Conservation (phyloP, 1,140 invertebrate genomes). For the Diorhabda sublineata region DNA sequence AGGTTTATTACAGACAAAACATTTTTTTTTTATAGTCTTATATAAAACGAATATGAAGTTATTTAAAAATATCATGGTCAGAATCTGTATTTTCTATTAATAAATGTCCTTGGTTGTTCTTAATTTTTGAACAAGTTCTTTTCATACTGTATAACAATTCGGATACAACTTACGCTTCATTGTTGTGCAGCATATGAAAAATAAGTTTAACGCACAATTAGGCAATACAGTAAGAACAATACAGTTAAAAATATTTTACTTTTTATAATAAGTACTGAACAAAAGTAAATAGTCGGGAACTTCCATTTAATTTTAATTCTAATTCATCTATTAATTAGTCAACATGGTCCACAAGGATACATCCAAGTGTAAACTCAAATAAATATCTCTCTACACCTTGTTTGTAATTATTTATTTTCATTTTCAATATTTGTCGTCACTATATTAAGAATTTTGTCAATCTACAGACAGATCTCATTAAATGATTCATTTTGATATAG, state of each 20-base stretch:
- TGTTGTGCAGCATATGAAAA: not conserved
- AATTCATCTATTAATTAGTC: too few relatives aligned
- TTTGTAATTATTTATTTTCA: too few relatives aligned
- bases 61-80: not conserved
- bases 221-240: slow-evolving; percentile 1
- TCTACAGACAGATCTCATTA: too few relatives aligned
- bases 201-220: not conserved
- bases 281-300: not conserved
- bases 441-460: too few relatives aligned
- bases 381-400: too few relatives aligned
- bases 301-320: not conserved
- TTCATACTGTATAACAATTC: not conserved
- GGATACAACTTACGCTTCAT: not conserved
- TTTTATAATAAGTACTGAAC: not conserved
- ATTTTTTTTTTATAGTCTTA: too few relatives aligned
- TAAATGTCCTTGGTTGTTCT: slow-evolving; percentile 17
- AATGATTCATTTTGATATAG: too few relatives aligned
- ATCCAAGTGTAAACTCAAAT: too few relatives aligned
- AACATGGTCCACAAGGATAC: too few relatives aligned
- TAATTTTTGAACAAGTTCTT: slow-evolving; percentile 2
- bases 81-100: slow-evolving; percentile 5
- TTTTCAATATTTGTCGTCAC: too few relatives aligned
- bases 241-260: not conserved
- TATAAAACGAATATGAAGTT: too few relatives aligned
- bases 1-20: too few relatives aligned